These are phyloP conservation scores for Tokudaia tokunoshimensis DNA, from an alignment of 2,797 vertebrate genomes.

Conservation along the genomic window DNA sequence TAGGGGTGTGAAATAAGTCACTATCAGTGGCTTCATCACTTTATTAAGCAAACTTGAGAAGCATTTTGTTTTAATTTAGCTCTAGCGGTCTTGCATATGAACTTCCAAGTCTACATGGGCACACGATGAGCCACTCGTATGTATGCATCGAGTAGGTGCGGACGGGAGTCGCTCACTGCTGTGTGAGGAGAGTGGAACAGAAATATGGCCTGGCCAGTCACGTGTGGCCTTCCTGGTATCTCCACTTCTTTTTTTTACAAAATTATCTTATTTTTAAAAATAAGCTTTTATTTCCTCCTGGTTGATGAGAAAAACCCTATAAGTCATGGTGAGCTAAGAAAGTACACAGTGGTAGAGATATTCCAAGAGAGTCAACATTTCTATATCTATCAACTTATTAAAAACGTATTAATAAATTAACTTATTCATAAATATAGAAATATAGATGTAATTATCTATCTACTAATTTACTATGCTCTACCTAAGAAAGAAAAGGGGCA, in stretches of 20 bases:
- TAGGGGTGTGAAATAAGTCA: neutral
- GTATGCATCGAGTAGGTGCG: accelerated
- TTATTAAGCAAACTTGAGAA: neutral
- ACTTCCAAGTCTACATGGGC: neutral
- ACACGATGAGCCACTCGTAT: neutral
- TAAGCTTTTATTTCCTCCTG: neutral
- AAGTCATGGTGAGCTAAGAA: neutral
- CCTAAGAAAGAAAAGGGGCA: neutral
- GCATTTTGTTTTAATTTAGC: neutral
- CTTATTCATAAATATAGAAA: neutral
- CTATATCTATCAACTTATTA: neutral
- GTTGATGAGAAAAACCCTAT: neutral
- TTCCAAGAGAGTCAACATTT: neutral
- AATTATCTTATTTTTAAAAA: conserved; percentile 32
- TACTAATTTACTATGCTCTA: neutral
- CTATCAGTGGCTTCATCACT: neutral
- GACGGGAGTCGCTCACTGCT: neutral
- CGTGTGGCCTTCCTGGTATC: neutral
- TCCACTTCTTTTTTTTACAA: conserved; percentile 5
- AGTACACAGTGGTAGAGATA: neutral
- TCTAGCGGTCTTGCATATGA: neutral
- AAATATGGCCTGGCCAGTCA: neutral
- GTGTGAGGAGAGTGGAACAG: neutral
- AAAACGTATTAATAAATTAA: neutral
- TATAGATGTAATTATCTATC: neutral